Evolutionary conservation across 2,797 vertebrate species (phyloP), one percentile per base, ranked within the genome.

Genomic region (Gambusia yucatana): DNA sequence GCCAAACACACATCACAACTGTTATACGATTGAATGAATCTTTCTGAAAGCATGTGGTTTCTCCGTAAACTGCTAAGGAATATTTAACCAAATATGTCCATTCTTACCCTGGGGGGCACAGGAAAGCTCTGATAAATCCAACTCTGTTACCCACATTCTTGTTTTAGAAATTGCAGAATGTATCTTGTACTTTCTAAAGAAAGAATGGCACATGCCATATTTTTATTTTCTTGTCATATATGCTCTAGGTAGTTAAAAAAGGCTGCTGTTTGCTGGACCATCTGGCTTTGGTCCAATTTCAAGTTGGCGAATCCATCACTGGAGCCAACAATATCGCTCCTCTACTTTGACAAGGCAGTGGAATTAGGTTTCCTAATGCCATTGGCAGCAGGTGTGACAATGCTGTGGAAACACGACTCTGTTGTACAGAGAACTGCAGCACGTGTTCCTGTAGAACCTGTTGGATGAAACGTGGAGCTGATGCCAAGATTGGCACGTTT

Each of bases 371-470:
- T 88, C 82, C 74, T 75, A 57, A 67, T 67, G 67, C 46, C 39
- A 65, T 63, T 77, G 50, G 73, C 80, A 88, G 81, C 39, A 57
- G 61, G 82, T 78, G 73, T n/a, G 46, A 81, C 84, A 81, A 80
- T 79, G 89, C 75, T 79, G 84, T 79, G 25, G 83, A 46, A 91
- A 91, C 88, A 75, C 67, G 85, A 91, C 50, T 57, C 82, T 72
- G 36, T 65, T 71, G 65, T 30, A 44, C 41, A 59, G 55, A 79
- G 73, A 81, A 87, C 76, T 84, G 79, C 83, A 82, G 85, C 79
- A 84, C 57, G 70, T 84, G 85, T 84, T 86, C 47, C 55, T 59
- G 57, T 30, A 52, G 79, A 83, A 72, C 61, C 74, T 82, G 78
- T 85, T 78, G 73, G 72, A 81, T 87, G 80, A 76, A 75, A 16